Evolutionary conservation across 2,113 vertebrate species (phyloP), one percentile per base, ranked within the genome.

Genomic region (Corythaeola cristata): DNA sequence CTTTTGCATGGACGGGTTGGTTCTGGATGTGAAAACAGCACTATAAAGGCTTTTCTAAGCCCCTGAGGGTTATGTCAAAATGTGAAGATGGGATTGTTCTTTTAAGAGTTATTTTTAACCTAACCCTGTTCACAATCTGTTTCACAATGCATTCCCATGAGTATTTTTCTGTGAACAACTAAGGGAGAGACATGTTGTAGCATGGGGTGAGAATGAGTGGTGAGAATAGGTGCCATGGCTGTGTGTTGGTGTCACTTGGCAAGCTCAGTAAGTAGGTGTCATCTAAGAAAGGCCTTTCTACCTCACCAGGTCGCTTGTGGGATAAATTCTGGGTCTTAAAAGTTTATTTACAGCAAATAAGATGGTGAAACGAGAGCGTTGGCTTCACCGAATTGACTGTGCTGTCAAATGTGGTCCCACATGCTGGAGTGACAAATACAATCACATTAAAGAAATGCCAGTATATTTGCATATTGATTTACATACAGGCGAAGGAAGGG

Each of bases 31-130:
- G 12, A 80, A 96, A 93, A 77, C 10, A 66, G 37, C 47, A 26
- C 62, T 77, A 17, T 62, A 96, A 93, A 89, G 83, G 79, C 30
- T 92, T 85, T 84, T 77, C 75, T 53, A 67, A 77, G n/a, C 13
- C 85, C 55, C 85, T 32, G 59, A 53, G 72, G 39, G 33, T 66
- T 77, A 50, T 83, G 50, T 86, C 59, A 80, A 73, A 94, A 86
- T 62, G 27, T 37, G 63, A 83, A 80, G 35, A 35, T 76, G 45
- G 11, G 5, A 0, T 44, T 85, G 16, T 6, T 79, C 68, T 79
- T 75, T 59, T 63, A 30, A 39, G 60, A 56, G 52, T 72, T 94
- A 83, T 92, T 93, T 97, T 96, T 85, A 93, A 26, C 72, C 50
- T 59, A 7, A 12, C 37, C 86, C 17, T 55, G 32, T 63, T 92